phyloP scores from a whole-genome alignment of 2,797 vertebrate genomes.

The Micrastur ruficollis region DNA sequence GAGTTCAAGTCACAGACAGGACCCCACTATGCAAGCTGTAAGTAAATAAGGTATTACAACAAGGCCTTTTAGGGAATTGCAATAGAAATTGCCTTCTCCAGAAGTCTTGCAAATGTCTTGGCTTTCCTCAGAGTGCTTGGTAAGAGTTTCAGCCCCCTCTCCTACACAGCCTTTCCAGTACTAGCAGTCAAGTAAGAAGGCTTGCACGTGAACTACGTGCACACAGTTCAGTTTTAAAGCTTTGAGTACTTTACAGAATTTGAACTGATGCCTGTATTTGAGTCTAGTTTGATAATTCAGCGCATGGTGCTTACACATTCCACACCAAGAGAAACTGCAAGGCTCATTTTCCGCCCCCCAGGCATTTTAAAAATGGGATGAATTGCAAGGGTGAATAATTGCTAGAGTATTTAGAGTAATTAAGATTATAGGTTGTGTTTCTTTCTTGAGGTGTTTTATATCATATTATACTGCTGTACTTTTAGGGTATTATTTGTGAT shows the following conservation, averaged over 20 bases:
- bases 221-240: background rate
- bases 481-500: background rate
- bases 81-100: background rate
- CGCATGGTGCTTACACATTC: background rate
- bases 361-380: background rate
- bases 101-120: background rate
- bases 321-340: background rate
- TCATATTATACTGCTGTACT: background rate
- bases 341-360: background rate
- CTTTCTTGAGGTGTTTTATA: background rate
- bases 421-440: background rate
- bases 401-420: background rate
- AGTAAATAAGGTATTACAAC: background rate
- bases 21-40: background rate
- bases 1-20: background rate
- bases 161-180: background rate
- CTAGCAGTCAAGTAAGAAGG: background rate
- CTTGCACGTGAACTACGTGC: fast-evolving
- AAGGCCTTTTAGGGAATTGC: background rate
- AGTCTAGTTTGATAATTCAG: background rate
- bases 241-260: background rate
- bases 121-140: background rate
- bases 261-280: background rate
- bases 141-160: background rate
- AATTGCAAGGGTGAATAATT: background rate